Percentiles rank a stretch among this genome's conserved stretches.
Evolutionary conservation across 1,140 invertebrate species (phyloP).

Genomic region (Mactra quadrangularis): DNA sequence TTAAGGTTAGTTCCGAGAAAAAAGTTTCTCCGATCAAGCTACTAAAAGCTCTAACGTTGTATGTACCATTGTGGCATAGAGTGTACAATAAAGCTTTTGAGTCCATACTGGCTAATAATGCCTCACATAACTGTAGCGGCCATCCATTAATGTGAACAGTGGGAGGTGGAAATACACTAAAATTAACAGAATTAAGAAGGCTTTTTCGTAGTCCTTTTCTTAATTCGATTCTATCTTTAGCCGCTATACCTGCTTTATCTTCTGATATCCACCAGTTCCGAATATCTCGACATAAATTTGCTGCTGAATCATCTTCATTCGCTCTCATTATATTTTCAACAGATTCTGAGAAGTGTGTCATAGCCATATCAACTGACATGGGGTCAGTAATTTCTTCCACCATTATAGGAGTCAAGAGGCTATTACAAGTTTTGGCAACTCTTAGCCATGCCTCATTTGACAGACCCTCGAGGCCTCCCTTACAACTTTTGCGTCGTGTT

Average conservation of each 20-base stretch:
- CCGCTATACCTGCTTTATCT: conserved; percentile 24
- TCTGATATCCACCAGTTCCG: conserved; percentile 21
- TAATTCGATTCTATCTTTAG: background rate
- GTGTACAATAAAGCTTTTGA: conserved; percentile 13
- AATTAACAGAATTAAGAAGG: background rate
- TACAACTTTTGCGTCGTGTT: conserved; percentile 19
- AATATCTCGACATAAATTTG: conserved; percentile 29
- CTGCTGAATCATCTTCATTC: background rate
- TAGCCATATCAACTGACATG: conserved; percentile 26
- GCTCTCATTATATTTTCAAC: conserved; percentile 17
- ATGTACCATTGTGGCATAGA: conserved; percentile 3
- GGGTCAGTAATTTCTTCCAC: conserved; percentile 22
- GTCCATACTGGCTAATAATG: conserved; percentile 13
- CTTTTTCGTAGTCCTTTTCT: background rate
- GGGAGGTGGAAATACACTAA: conserved; percentile 11
- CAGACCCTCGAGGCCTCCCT: background rate
- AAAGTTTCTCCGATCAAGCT: conserved; percentile 39
- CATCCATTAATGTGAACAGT: conserved; percentile 4
- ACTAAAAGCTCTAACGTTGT: conserved; percentile 37
- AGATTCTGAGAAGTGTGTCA: conserved; percentile 13
- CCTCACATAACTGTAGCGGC: conserved; percentile 39
- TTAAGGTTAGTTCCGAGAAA: conserved; percentile 17
- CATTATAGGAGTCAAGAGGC: background rate
- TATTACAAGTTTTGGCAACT: background rate
- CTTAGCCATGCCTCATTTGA: background rate